Conservation (phyloP, 2,113 vertebrate species). For the Gnathonemus echidnorhynchus region DNA sequence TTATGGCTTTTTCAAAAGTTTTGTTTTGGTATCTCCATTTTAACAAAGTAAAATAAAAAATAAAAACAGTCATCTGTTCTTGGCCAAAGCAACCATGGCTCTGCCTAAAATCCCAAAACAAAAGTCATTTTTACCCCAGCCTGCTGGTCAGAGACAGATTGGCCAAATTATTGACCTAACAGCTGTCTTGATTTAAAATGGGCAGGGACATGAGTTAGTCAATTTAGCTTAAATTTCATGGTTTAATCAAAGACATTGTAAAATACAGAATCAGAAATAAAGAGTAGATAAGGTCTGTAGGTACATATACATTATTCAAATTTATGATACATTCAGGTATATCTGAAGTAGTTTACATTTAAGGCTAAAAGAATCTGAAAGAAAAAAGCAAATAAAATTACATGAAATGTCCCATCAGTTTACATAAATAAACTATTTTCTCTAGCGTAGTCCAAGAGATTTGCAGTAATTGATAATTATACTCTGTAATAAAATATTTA, state of each 20-base stretch:
- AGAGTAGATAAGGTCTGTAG: conserved; percentile 57
- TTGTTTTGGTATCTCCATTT: conserved; percentile 59
- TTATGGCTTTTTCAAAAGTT: conserved; percentile 66
- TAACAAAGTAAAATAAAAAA: conserved; percentile 29
- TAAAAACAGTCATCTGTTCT: conserved; percentile 30
- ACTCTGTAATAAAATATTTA: conserved; percentile 79
- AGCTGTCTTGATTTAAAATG: conserved; percentile 10
- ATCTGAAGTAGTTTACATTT: conserved; percentile 51
- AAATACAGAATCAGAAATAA: conserved; percentile 53
- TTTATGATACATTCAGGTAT: conserved; percentile 55
- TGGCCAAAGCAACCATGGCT: neutral
- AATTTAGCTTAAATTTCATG: conserved; percentile 47
- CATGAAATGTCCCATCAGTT: conserved; percentile 70
- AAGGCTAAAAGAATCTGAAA: conserved; percentile 36
- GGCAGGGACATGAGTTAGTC: conserved; percentile 40
- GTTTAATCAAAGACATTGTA: conserved; percentile 47
- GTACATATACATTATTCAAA: conserved; percentile 68
- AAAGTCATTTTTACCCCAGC: neutral
- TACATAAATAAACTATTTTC: conserved; percentile 86
- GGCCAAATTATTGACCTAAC: conserved; percentile 31
- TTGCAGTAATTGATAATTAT: conserved; percentile 58
- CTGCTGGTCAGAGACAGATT: neutral
- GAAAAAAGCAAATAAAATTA: conserved; percentile 26
- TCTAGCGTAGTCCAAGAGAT: conserved; percentile 70
- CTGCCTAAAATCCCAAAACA: neutral